Evolutionary conservation across 2,113 vertebrate species (phyloP).

Genomic region (Alosa alosa): DNA sequence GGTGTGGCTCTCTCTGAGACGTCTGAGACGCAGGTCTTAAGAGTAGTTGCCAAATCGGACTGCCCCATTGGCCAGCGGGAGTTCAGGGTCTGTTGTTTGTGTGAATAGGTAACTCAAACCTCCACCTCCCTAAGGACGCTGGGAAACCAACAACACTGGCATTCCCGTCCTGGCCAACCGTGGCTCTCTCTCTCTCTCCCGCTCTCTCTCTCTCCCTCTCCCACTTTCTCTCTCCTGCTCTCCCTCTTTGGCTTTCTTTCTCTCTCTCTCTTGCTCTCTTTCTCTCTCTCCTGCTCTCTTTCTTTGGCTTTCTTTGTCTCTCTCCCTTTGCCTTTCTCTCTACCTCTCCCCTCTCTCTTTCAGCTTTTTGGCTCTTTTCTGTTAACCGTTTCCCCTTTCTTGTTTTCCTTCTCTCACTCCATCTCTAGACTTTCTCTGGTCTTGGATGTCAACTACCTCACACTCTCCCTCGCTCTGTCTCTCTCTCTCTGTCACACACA

Average conservation of each 20-base stretch:
- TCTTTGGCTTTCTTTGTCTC: too few species aligned
- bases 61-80: constrained; percentile 23
- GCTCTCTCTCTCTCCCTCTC: background rate
- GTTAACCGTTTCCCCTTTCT: background rate
- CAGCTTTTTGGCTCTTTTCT: background rate
- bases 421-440: too few species aligned
- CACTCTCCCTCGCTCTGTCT: too few species aligned
- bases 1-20: background rate
- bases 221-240: background rate
- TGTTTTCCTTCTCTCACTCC: background rate
- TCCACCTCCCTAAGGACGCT: background rate
- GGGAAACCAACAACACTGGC: constrained; percentile 18
- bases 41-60: constrained; percentile 55
- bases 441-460: background rate
- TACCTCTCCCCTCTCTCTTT: background rate
- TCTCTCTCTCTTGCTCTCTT: background rate
- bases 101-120: constrained; percentile 11
- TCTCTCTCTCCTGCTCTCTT: background rate
- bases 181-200: background rate
- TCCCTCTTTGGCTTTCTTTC: background rate
- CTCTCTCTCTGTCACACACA: background rate
- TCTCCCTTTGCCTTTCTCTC: too few species aligned
- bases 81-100: constrained; percentile 6
- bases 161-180: constrained; percentile 2
- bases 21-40: constrained; percentile 40